These are phyloP conservation scores for Melinaea marsaeus DNA, from an alignment of 2,888 invertebrate species.

Conservation along the genomic window DNA sequence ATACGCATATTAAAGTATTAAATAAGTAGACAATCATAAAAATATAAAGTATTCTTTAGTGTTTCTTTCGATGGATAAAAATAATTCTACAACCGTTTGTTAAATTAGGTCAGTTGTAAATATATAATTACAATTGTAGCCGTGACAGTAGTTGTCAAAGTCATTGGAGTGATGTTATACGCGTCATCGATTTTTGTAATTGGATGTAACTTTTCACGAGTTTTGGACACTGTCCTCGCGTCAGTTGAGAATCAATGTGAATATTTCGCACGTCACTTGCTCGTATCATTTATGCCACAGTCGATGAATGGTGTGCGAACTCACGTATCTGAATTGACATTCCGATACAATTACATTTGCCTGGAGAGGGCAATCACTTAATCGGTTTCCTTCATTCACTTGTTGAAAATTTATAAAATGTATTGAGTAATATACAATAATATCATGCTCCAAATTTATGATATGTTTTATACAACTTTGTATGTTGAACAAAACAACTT, in stretches of 20 bases:
- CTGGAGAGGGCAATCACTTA: neutral
- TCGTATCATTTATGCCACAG: slow-evolving; percentile 42
- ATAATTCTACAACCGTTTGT: too few species aligned
- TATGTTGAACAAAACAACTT: too few species aligned
- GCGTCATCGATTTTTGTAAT: slow-evolving; percentile 68
- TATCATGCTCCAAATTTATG: too few species aligned
- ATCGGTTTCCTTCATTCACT: slow-evolving; percentile 1
- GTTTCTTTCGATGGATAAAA: neutral
- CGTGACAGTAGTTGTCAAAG: slow-evolving; percentile 59
- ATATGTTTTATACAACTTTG: too few species aligned
- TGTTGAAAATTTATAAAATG: too few species aligned
- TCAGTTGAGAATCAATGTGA: slow-evolving; percentile 21
- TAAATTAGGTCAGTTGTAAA: slow-evolving; percentile 4
- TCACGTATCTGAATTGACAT: slow-evolving; percentile 32
- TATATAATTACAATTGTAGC: slow-evolving; percentile 36
- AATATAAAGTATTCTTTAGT: too few species aligned
- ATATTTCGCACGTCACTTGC: slow-evolving; percentile 47
- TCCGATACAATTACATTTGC: neutral
- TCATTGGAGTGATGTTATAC: slow-evolving; percentile 50
- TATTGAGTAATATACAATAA: too few species aligned
- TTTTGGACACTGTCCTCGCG: slow-evolving; percentile 34
- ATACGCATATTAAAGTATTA: too few species aligned
- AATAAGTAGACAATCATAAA: too few species aligned
- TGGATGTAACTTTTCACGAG: slow-evolving; percentile 68
- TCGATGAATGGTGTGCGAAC: slow-evolving; percentile 47